A percentile compares a stretch with the other conserved stretches of the same genome.
phyloP scores from a whole-genome alignment of 2,797 vertebrate genomes.

The Trematomus bernacchii region DNA sequence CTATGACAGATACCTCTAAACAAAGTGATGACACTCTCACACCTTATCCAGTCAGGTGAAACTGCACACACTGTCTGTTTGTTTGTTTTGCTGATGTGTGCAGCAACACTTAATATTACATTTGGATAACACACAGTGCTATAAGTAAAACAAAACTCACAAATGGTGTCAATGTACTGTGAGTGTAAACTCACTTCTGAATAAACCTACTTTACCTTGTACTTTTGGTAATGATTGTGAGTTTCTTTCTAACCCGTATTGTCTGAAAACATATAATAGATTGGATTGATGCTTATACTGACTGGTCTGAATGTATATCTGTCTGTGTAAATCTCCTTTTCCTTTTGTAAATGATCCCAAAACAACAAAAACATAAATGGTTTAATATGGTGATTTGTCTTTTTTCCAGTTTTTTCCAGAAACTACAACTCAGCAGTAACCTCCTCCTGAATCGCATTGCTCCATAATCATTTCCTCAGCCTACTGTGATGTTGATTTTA shows the following conservation, averaged over 20 bases:
- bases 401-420: neutral
- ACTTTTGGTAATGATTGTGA: neutral
- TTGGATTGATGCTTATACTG: neutral
- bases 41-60: constrained; percentile 1
- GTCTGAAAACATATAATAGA: neutral
- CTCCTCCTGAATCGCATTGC: neutral
- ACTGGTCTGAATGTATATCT: neutral
- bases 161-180: neutral
- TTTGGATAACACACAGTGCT: neutral
- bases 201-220: neutral
- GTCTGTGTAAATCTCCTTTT: neutral
- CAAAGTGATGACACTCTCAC: constrained; percentile 14
- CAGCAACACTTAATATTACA: neutral
- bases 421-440: neutral
- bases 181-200: neutral
- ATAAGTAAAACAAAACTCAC: neutral
- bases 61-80: neutral
- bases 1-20: constrained; percentile 17
- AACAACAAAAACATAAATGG: neutral
- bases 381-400: neutral
- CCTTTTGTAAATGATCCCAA: neutral
- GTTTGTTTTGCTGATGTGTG: neutral
- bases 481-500: neutral
- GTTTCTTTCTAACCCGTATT: neutral
- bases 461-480: neutral